Evolutionary conservation across 2,888 invertebrate species (phyloP).

Genomic region (Xylophagus ater): DNA sequence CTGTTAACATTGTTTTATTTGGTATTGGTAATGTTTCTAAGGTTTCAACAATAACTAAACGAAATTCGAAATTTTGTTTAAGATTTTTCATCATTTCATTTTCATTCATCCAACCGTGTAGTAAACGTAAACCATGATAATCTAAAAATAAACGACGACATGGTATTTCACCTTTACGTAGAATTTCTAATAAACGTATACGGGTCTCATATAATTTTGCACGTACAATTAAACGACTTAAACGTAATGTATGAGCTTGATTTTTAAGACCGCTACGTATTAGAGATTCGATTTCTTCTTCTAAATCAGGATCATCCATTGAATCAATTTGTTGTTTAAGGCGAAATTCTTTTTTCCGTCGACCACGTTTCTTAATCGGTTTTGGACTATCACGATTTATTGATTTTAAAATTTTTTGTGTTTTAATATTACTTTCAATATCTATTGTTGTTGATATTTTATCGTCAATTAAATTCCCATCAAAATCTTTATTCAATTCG

Average conservation of each 20-base stretch:
- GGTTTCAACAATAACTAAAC: constrained; percentile 65
- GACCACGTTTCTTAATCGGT: constrained; percentile 31
- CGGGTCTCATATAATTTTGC: constrained; percentile 73
- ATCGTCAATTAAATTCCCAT: neutral
- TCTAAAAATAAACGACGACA: constrained; percentile 80
- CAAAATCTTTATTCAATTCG: too few species aligned
- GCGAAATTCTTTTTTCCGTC: constrained; percentile 11
- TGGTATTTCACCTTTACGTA: constrained; percentile 69
- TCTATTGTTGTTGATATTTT: neutral
- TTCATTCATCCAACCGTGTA: constrained; percentile 90
- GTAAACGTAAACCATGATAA: constrained; percentile 81
- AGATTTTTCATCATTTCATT: constrained; percentile 12
- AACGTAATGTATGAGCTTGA: constrained; percentile 75
- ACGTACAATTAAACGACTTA: constrained; percentile 86
- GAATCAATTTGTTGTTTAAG: constrained; percentile 40
- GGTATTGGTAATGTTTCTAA: constrained; percentile 79
- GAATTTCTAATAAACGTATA: constrained; percentile 60
- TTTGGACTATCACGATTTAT: constrained; percentile 21
- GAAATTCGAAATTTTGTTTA: constrained; percentile 34
- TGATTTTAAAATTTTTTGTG: constrained; percentile 12
- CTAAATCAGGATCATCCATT: constrained; percentile 57
- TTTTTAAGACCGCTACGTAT: constrained; percentile 72
- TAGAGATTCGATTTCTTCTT: constrained; percentile 79
- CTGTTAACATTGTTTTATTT: constrained; percentile 85
- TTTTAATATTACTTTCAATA: constrained; percentile 11